phyloP scores from a whole-genome alignment of 2,888 invertebrate genomes.

The Fissipunctia ypsillon region DNA sequence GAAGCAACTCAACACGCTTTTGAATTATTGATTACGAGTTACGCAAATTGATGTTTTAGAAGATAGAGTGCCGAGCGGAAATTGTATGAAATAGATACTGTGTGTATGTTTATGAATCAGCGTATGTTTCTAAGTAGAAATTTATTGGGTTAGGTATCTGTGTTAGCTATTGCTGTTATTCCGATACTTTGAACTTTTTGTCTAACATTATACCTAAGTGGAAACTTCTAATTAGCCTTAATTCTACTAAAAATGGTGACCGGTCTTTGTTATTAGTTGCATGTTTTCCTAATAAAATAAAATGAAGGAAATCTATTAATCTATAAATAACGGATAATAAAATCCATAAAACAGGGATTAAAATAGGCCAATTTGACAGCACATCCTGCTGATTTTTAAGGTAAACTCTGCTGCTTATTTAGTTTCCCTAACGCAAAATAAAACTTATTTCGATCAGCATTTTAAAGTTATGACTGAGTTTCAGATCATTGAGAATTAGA shows the following conservation, averaged over 20 bases:
- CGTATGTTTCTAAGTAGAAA: neutral
- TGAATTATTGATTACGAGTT: constrained; percentile 63
- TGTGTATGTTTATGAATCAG: neutral
- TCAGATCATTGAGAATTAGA: constrained; percentile 51
- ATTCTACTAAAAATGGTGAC: neutral
- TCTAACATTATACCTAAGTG: neutral
- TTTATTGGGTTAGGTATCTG: neutral
- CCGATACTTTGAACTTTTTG: too few relatives aligned
- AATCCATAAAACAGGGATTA: neutral
- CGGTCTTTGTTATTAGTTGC: neutral
- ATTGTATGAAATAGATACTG: constrained; percentile 14
- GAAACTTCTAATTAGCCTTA: neutral
- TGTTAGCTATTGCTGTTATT: neutral
- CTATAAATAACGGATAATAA: neutral
- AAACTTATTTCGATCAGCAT: constrained; percentile 42
- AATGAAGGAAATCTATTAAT: neutral
- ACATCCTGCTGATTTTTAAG: neutral
- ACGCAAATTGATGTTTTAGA: constrained; percentile 39
- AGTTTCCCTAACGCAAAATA: constrained; percentile 45
- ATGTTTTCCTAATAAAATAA: neutral
- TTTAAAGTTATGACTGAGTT: constrained; percentile 38
- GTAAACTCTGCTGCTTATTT: constrained; percentile 13
- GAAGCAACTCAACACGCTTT: constrained; percentile 54
- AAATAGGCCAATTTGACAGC: neutral
- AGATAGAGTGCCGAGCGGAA: constrained; percentile 14